Evolutionary conservation across 2,113 vertebrate genomes (phyloP), one percentile per base, ranked within the genome.

Genomic region (Myrmophylax atrothorax): DNA sequence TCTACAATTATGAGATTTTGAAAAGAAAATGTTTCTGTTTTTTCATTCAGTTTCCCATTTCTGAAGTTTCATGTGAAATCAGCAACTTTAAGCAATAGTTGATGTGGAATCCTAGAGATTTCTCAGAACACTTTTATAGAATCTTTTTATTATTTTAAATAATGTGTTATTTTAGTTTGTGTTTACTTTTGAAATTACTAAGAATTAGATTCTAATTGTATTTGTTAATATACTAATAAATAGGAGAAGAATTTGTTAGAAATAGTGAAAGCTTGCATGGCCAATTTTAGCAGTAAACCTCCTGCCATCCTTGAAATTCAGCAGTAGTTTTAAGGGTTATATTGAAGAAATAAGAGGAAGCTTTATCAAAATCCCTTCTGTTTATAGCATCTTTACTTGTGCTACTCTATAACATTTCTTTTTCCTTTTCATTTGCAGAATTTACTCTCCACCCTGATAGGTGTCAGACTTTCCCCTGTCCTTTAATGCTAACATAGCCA

Each of bases 261-360:
- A 0, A 2, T 10, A 53, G 4, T 0, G 1, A 58, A 40, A 74
- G 23, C 6, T 58, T 1, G 0, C 15, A 40, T 59, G 38, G 42
- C 4, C 33, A 50, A 67, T 3, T 9, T 91, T 84, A 59, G 29
- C 28, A 67, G 33, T 64, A 89, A 66, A 70, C 5, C 12, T 79
- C 12, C 35, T 74, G 15, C 17, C 17, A 46, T 42, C 31, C 31
- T 59, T 84, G 18, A 8, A 59, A 46, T 67, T 87, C 56, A 55
- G 12, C 38, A 73, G 19, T 44, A 53, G 11, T 73, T 76, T 69
- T 53, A 46, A 42, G n/a, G 33, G 7, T 33, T 50, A 42, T 33
- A 67, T 3, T 70, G 35, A 67, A 63, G 19, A 8, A 84, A n/a
- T 55, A 70, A 50, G 26, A 78, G 9, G 16, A 78, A 81, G 47